Evolutionary conservation across 2,113 vertebrate genomes (phyloP).

Genomic region (Steatornis caripensis): DNA sequence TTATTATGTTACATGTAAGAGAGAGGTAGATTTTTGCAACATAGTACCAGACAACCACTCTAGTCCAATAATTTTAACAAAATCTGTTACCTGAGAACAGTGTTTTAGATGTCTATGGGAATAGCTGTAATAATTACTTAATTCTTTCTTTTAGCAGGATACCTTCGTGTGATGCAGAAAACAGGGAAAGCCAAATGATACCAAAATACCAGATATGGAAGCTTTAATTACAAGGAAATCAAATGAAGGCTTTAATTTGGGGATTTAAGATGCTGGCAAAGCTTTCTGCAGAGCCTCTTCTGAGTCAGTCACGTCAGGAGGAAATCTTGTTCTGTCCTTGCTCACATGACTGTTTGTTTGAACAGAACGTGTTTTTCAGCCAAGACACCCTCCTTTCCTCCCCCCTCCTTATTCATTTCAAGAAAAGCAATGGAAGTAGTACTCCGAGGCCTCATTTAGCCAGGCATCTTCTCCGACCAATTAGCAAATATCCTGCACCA

Average conservation of each 20-base stretch:
- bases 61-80: background rate
- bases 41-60: background rate
- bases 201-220: background rate
- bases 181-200: background rate
- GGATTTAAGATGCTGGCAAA: background rate
- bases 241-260: background rate
- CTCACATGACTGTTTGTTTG: background rate
- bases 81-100: background rate
- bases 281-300: background rate
- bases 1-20: background rate
- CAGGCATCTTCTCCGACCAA: background rate
- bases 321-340: background rate
- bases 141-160: background rate
- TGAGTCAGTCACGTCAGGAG: background rate
- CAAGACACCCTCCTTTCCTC: background rate
- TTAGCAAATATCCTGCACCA: slow-evolving; percentile 8
- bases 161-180: background rate
- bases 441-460: background rate
- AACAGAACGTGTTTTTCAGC: background rate
- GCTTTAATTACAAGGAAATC: background rate
- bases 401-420: background rate
- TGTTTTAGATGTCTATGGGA: background rate
- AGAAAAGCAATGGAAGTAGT: background rate
- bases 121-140: background rate
- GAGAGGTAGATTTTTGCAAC: background rate